phyloP scores from a whole-genome alignment of 1,140 invertebrate genomes.

The Hylaeus volcanicus region DNA sequence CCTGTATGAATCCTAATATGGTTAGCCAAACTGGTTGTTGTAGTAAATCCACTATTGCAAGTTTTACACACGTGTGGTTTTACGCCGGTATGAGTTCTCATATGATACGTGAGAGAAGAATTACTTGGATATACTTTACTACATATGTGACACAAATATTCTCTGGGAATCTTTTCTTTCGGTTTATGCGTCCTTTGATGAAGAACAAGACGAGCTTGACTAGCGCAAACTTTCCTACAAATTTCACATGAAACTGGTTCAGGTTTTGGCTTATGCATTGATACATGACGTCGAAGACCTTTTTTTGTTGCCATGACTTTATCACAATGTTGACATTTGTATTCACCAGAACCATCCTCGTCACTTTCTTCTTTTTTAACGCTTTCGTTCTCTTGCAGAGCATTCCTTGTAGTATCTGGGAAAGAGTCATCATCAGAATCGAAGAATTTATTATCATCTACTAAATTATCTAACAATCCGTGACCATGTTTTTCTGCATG shows the following conservation, averaged over 20 bases:
- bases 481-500: constrained; percentile 75
- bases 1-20: constrained; percentile 79
- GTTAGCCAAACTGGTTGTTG: constrained; percentile 78
- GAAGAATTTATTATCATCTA: constrained; percentile 72
- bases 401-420: constrained; percentile 51
- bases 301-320: constrained; percentile 78
- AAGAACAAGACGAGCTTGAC: constrained; percentile 75
- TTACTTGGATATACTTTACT: constrained; percentile 80
- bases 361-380: constrained; percentile 73
- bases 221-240: constrained; percentile 78
- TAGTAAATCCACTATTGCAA: constrained; percentile 79
- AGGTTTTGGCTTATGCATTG: constrained; percentile 78
- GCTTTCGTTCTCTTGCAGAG: constrained; percentile 62
- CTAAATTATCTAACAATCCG: constrained; percentile 73
- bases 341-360: constrained; percentile 71
- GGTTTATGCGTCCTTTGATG: constrained; percentile 79
- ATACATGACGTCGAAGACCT: constrained; percentile 76
- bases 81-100: constrained; percentile 79
- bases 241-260: constrained; percentile 78
- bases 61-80: constrained; percentile 79
- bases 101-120: constrained; percentile 79
- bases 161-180: constrained; percentile 77
- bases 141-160: constrained; percentile 79
- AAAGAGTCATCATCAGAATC: constrained; percentile 69
- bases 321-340: constrained; percentile 77